Evolutionary conservation across 2,888 invertebrate genomes (phyloP), one percentile per base, ranked within the genome.

Genomic region (Aleiodes leptofemur): DNA sequence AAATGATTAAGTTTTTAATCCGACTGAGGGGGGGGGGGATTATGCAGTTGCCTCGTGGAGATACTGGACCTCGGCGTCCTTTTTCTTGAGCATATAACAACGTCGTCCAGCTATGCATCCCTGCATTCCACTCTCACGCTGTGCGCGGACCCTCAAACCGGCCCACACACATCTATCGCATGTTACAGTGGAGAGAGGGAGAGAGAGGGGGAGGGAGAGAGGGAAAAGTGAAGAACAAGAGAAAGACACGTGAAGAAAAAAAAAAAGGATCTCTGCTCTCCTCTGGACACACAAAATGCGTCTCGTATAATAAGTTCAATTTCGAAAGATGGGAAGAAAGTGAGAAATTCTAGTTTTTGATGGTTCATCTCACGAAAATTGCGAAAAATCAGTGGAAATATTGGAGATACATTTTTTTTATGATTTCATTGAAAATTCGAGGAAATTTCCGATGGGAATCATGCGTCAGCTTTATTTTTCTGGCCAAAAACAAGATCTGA

Each of bases 61-160:
- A 59, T 59, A 59, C 34, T 59, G 59, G 38, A 59, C 57, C 31
- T 31, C 31, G 13, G 61, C 29, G 16, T 72, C 61, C 50, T 6
- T 71, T 57, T 69, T 71, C 64, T 57, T 50, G 51, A 34, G 51
- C 56, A 57, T 66, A 64, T 71, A 51, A 50, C 56, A 84, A 85
- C 85, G 85, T 84, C 82, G 83, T 84, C 84, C 82, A 57, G 81
- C 86, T 85, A 86, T 86, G 87, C 86, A 86, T 86, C 84, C 84
- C 74, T 84, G 87, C 87, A 88, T 88, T 88, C 87, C 87, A 87
- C 87, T 87, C 87, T 88, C 87, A 88, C 87, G 87, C 87, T 87
- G 82, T 83, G 83, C 76, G 77, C 76, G 64, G 78, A 68, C 78
- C 78, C 77, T 72, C 69, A 78, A 57, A 72, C 73, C 76, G 78